Evolutionary conservation across 1,140 invertebrate species (phyloP).

Genomic region (Drosophila sproati): DNA sequence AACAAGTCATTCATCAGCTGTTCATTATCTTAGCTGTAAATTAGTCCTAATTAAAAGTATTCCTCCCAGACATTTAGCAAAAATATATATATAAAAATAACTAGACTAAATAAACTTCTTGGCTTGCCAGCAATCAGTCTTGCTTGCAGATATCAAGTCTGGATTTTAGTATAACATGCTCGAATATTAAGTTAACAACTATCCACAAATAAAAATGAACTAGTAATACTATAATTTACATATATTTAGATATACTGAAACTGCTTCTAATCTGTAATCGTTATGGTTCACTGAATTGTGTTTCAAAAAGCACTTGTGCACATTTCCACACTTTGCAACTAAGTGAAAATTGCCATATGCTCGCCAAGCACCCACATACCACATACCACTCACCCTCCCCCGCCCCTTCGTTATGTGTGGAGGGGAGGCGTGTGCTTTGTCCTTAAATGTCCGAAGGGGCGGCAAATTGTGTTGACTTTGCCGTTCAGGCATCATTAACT

Average conservation of each 20-base stretch:
- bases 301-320: not conserved
- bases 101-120: too few relatives aligned
- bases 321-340: constrained; percentile 66
- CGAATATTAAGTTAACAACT: too few relatives aligned
- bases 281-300: constrained; percentile 27
- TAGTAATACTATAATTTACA: not conserved
- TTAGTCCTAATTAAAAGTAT: too few relatives aligned
- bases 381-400: too few relatives aligned
- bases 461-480: constrained; percentile 46
- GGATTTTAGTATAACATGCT: too few relatives aligned
- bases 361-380: not conserved
- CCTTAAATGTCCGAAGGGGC: constrained; percentile 56
- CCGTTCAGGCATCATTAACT: constrained; percentile 74
- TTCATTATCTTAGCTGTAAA: too few relatives aligned
- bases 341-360: constrained; percentile 75
- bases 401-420: not conserved
- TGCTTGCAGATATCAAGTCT: too few relatives aligned
- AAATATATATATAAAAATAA: too few relatives aligned
- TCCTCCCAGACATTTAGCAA: too few relatives aligned
- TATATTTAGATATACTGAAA: not conserved
- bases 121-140: too few relatives aligned
- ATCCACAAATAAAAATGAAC: too few relatives aligned
- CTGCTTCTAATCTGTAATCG: not conserved
- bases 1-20: too few relatives aligned
- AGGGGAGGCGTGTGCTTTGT: not conserved